phyloP scores from a whole-genome alignment of 2,888 invertebrate genomes.

The Caenorhabditis drosophilae region DNA sequence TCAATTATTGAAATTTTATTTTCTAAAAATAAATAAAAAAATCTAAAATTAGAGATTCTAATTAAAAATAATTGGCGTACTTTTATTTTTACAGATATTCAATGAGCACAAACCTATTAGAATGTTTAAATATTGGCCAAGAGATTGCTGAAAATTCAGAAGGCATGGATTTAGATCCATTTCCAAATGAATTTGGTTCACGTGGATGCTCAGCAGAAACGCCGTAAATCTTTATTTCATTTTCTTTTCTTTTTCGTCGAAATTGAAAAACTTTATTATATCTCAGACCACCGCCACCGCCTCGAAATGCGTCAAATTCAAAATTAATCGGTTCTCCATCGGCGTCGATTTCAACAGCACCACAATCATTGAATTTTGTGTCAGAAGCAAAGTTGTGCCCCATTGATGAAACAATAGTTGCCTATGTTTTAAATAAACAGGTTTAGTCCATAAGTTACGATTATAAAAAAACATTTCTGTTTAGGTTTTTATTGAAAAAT shows the following conservation, averaged over 20 bases:
- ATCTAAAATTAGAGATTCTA: too few species aligned
- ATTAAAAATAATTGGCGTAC: too few species aligned
- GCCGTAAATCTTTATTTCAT: not conserved
- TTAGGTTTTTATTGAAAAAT: conserved; percentile 32
- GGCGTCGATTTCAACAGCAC: not conserved
- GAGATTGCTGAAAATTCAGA: not conserved
- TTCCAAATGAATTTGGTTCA: not conserved
- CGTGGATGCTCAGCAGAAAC: conserved; percentile 10
- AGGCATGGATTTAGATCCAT: conserved; percentile 1
- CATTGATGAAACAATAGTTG: conserved; percentile 11
- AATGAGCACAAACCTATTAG: not conserved
- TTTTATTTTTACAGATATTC: conserved; percentile 2
- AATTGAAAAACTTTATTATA: not conserved
- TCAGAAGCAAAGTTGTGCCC: conserved; percentile 38
- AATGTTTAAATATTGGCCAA: not conserved
- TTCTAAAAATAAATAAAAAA: too few species aligned
- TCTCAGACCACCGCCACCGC: conserved; percentile 3
- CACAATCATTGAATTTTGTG: conserved; percentile 13
- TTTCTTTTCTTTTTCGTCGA: not conserved
- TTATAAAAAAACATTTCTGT: too few species aligned
- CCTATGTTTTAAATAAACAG: conserved; percentile 42
- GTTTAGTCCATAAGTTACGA: too few species aligned
- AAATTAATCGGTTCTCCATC: not conserved
- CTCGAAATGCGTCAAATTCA: not conserved
- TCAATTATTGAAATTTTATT: too few species aligned